These are phyloP conservation scores for Cnemophilus loriae DNA, from an alignment of 2,113 vertebrate genomes.

Conservation along the genomic window DNA sequence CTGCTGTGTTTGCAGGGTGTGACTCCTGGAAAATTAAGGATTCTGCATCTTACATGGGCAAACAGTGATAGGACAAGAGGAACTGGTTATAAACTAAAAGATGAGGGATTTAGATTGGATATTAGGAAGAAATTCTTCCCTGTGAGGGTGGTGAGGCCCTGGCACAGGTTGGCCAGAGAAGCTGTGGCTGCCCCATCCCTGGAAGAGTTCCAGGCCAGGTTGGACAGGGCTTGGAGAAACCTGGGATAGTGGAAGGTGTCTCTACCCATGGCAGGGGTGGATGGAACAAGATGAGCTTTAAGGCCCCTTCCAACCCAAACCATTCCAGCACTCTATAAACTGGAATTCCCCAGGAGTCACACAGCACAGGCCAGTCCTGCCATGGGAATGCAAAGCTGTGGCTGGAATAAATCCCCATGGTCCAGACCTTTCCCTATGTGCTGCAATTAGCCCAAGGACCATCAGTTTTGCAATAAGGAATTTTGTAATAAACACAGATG, in stretches of 20 bases:
- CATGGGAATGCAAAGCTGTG: background rate
- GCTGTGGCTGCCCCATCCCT: background rate
- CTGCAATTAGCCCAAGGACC: background rate
- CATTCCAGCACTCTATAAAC: background rate
- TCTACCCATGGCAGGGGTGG: background rate
- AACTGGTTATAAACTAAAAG: background rate
- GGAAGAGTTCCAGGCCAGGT: background rate
- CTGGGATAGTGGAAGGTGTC: background rate
- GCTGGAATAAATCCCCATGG: background rate
- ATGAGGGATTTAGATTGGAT: background rate
- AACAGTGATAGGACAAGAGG: background rate
- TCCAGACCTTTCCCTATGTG: background rate
- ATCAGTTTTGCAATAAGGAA: background rate
- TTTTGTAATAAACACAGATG: background rate
- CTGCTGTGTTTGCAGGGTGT: background rate
- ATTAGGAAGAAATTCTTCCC: background rate
- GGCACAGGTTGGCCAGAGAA: background rate
- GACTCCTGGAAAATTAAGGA: background rate
- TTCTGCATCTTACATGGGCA: fast-evolving
- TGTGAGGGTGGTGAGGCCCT: background rate
- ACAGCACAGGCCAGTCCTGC: background rate
- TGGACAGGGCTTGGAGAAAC: background rate
- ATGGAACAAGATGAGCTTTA: background rate
- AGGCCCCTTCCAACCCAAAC: background rate
- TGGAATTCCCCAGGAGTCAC: background rate